Percentiles rank a stretch among this genome's conserved stretches.
Evolutionary conservation across 2,113 vertebrate genomes (phyloP).

Genomic region (Apodemus sylvaticus): DNA sequence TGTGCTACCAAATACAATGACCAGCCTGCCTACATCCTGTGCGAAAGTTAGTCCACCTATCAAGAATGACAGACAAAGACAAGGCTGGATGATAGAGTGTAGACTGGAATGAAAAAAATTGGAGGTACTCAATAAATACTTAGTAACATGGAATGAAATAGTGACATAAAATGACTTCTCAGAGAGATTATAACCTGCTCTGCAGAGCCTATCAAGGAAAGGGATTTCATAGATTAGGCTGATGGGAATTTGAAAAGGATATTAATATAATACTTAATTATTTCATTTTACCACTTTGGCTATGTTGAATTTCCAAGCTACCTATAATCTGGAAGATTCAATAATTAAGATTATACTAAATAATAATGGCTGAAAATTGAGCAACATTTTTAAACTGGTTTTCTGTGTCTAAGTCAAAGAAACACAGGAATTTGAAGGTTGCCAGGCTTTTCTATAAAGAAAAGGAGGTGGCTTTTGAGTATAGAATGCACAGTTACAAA

Average conservation of each 20-base stretch:
- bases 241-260: background rate
- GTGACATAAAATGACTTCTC: background rate
- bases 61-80: background rate
- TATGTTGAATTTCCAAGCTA: background rate
- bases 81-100: background rate
- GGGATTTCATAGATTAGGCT: background rate
- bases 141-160: background rate
- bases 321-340: background rate
- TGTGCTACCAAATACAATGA: background rate
- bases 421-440: background rate
- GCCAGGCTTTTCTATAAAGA: background rate
- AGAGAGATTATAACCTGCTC: background rate
- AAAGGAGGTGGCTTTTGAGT: background rate
- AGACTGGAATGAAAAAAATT: background rate
- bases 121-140: background rate
- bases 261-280: background rate
- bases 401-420: constrained; percentile 19
- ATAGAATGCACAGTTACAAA: background rate
- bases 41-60: background rate
- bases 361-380: constrained; percentile 26
- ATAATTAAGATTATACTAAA: constrained; percentile 25
- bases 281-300: background rate
- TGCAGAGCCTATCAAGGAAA: background rate
- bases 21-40: background rate
- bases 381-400: constrained; percentile 10